Conservation (phyloP, 2,113 vertebrate genomes). For the Pseudorhombus dupliciocellatus region DNA sequence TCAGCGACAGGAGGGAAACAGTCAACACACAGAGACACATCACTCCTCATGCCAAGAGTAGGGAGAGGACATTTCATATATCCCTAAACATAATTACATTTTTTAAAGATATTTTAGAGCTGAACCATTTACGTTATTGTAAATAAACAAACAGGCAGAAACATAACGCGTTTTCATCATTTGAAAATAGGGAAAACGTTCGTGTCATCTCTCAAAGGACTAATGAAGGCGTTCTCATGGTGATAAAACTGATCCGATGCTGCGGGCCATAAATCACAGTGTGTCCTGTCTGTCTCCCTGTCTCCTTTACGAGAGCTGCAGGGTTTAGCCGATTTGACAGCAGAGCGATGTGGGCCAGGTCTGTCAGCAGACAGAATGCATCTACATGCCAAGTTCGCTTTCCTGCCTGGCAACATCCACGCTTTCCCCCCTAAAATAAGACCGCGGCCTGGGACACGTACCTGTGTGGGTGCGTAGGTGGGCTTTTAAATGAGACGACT, state of each 20-base stretch:
- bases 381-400: constrained; percentile 63
- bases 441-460: constrained; percentile 68
- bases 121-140: too few relatives aligned
- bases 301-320: constrained; percentile 41
- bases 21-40: background rate
- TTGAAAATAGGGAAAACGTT: background rate
- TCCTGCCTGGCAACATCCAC: constrained; percentile 71
- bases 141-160: too few relatives aligned
- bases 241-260: background rate
- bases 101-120: too few relatives aligned
- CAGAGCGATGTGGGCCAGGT: constrained; percentile 56
- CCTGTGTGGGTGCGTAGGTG: constrained; percentile 97
- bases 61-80: too few relatives aligned
- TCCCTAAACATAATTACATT: too few relatives aligned
- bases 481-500: constrained; percentile 97
- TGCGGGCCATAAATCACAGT: constrained; percentile 56
- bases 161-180: too few relatives aligned
- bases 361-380: constrained; percentile 61
- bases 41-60: too few relatives aligned
- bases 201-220: background rate
- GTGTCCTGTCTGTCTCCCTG: constrained; percentile 13
- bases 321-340: constrained; percentile 61
- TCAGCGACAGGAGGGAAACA: constrained; percentile 34
- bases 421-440: constrained; percentile 44
- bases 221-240: constrained; percentile 3